These are phyloP conservation scores for Sabellastarte sp. DNA, from an alignment of 2,888 invertebrate genomes.

Conservation along the genomic window DNA sequence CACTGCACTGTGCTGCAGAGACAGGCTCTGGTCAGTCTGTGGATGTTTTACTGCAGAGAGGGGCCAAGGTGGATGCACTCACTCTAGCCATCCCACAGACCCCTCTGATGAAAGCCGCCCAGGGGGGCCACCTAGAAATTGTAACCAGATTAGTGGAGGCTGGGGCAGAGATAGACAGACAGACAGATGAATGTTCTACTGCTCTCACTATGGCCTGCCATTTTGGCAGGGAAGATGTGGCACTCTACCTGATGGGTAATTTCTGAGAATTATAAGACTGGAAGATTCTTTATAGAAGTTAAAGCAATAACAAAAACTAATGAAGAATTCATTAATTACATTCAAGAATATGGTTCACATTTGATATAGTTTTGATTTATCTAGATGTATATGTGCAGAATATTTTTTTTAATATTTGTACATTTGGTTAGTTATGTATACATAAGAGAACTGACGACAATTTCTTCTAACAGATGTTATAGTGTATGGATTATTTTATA, in stretches of 20 bases:
- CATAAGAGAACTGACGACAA: too few relatives aligned
- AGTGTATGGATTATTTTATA: too few relatives aligned
- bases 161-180: conserved; percentile 21
- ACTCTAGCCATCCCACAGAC: conserved; percentile 13
- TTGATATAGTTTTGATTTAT: too few relatives aligned
- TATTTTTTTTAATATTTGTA: too few relatives aligned
- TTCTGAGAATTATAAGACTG: too few relatives aligned
- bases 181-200: conserved; percentile 20
- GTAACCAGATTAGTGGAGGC: conserved; percentile 11
- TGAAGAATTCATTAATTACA: too few relatives aligned
- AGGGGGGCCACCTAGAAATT: conserved; percentile 19
- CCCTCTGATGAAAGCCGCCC: conserved; percentile 26
- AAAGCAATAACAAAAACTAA: too few relatives aligned
- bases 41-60: conserved; percentile 10
- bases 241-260: conserved; percentile 18
- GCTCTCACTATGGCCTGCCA: conserved; percentile 26
- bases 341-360: too few relatives aligned
- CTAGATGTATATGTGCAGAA: too few relatives aligned
- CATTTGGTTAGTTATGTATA: too few relatives aligned
- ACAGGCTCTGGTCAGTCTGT: conserved; percentile 9
- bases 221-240: conserved; percentile 16
- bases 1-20: conserved; percentile 19
- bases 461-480: too few relatives aligned
- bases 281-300: too few relatives aligned
- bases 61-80: conserved; percentile 21